These are phyloP conservation scores for Leptosomus discolor DNA, from an alignment of 2,113 vertebrate species.

Conservation along the genomic window DNA sequence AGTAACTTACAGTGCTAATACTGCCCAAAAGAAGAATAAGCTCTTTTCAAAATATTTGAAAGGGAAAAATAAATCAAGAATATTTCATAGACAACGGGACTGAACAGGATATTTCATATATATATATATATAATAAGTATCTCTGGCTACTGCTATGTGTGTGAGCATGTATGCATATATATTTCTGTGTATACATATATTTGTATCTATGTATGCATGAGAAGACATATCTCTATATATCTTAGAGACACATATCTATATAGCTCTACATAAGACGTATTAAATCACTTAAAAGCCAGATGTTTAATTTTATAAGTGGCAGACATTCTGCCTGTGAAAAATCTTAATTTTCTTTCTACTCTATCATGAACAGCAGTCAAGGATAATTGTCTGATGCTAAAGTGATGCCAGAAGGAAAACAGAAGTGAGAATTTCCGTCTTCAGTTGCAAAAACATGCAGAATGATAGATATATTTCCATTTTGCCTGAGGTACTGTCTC, in stretches of 20 bases:
- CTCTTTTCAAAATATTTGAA: background rate
- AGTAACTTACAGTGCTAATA: background rate
- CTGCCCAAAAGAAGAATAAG: background rate
- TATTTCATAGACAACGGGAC: background rate
- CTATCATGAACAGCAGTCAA: background rate
- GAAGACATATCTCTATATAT: background rate
- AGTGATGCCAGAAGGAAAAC: background rate
- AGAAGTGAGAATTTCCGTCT: background rate
- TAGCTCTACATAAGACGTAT: background rate
- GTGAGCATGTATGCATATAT: background rate
- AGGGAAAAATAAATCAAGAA: background rate
- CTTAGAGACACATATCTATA: no score
- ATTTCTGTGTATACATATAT: background rate
- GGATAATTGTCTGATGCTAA: background rate
- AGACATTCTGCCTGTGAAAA: background rate
- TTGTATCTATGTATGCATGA: background rate
- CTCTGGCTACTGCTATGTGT: background rate
- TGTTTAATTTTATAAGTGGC: background rate
- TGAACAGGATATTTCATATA: background rate
- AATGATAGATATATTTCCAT: background rate
- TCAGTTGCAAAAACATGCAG: background rate
- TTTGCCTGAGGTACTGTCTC: background rate
- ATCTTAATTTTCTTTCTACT: background rate
- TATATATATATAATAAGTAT: no score
- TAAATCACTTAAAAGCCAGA: background rate